Evolutionary conservation across 1,140 invertebrate species (phyloP).

Genomic region (Probaryconus sp.): DNA sequence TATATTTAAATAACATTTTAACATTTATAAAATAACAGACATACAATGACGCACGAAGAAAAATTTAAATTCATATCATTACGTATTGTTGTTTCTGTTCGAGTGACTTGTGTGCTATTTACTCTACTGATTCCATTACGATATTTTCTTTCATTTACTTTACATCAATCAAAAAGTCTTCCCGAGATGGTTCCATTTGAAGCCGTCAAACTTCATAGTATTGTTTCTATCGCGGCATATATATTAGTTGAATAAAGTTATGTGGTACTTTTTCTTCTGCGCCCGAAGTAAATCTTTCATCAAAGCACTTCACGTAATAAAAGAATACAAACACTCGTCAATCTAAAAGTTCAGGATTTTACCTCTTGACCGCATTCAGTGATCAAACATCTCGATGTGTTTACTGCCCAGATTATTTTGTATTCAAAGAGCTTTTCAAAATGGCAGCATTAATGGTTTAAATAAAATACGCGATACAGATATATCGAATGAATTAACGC

Average conservation of each 20-base stretch:
- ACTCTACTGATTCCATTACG: conserved; percentile 27
- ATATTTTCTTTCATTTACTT: conserved; percentile 32
- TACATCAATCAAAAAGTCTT: conserved; percentile 36
- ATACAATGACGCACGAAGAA: no score
- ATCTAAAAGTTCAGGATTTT: conserved; percentile 54
- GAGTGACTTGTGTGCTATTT: conserved; percentile 27
- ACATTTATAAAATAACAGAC: no score
- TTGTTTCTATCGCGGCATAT: conserved; percentile 27
- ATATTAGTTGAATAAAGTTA: conserved; percentile 43
- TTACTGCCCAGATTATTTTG: conserved; percentile 48
- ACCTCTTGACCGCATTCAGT: conserved; percentile 51
- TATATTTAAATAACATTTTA: no score
- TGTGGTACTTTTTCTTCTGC: conserved; percentile 33
- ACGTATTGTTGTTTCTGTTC: conserved; percentile 10
- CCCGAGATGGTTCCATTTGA: conserved; percentile 8
- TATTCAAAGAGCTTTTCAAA: conserved; percentile 48
- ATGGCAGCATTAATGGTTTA: conserved; percentile 28
- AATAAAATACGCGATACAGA: conserved; percentile 28
- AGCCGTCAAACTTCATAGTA: conserved; percentile 5
- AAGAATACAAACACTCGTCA: conserved; percentile 60
- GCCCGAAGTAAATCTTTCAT: conserved; percentile 43
- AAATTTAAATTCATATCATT: no score
- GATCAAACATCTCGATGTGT: conserved; percentile 55
- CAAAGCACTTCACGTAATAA: conserved; percentile 52
- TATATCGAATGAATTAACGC: conserved; percentile 43